A percentile compares a stretch with the other conserved stretches of the same genome.
Conservation (phyloP, 2,113 vertebrate genomes). For the Cisticola juncidis region DNA sequence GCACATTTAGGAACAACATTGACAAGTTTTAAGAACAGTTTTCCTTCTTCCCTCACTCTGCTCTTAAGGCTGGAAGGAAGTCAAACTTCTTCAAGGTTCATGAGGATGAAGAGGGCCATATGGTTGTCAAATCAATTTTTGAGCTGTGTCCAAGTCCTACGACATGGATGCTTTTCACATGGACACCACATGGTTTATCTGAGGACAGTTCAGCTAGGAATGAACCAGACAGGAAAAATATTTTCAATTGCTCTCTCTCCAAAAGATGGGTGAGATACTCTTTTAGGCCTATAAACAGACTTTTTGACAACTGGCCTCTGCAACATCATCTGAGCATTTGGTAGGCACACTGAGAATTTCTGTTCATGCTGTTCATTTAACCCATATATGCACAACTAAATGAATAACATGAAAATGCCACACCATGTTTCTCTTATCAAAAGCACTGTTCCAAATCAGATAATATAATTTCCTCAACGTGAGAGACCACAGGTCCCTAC, state of each 20-base stretch:
- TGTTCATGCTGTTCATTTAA: background rate
- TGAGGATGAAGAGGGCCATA: slow-evolving; percentile 31
- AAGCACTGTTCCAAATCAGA: background rate
- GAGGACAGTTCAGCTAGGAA: slow-evolving; percentile 18
- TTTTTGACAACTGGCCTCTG: background rate
- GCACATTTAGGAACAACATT: background rate
- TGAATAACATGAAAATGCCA: background rate
- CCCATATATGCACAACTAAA: background rate
- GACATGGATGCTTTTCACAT: background rate
- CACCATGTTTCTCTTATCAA: background rate
- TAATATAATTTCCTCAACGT: background rate
- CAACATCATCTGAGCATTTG: background rate
- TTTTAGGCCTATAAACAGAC: background rate
- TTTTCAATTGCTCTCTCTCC: background rate
- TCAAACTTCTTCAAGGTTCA: slow-evolving; percentile 42
- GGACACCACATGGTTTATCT: slow-evolving; percentile 36
- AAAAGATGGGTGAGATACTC: background rate
- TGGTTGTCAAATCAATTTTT: slow-evolving; percentile 40
- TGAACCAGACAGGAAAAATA: background rate
- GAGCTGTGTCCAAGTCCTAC: background rate
- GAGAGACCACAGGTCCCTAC: background rate
- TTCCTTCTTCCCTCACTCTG: background rate
- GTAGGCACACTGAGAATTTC: background rate
- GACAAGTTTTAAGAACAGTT: background rate
- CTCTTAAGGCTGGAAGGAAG: slow-evolving; percentile 22